Percentiles rank a stretch among this genome's conserved stretches.
Evolutionary conservation across 2,113 vertebrate species (phyloP).

Genomic region (Amphiprion percula): DNA sequence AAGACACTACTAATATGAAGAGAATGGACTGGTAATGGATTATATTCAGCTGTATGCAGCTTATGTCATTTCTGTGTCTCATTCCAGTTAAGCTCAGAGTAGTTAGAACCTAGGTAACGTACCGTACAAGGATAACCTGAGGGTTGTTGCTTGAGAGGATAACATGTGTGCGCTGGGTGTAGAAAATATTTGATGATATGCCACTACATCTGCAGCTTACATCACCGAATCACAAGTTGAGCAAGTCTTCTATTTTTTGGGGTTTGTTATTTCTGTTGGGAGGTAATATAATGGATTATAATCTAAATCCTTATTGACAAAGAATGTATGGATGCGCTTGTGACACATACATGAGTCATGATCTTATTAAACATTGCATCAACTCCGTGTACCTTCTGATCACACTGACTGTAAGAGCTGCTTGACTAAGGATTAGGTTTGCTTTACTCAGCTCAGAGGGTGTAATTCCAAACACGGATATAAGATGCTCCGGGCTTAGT

Average conservation of each 20-base stretch:
- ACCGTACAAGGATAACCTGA: background rate
- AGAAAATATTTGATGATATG: background rate
- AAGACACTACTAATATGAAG: background rate
- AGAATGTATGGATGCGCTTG: too few species aligned
- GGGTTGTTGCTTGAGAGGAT: background rate
- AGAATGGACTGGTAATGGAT: background rate
- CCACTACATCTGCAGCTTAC: background rate
- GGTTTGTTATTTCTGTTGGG: background rate
- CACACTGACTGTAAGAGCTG: conserved; percentile 1
- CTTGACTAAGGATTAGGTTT: conserved; percentile 34
- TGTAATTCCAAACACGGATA: conserved; percentile 24
- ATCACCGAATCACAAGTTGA: background rate
- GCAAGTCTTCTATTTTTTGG: background rate
- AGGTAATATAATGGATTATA: too few species aligned
- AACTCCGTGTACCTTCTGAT: background rate
- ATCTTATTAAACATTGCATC: background rate
- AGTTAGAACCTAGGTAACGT: too few species aligned
- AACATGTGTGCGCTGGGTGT: background rate
- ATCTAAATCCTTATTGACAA: too few species aligned
- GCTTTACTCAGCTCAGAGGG: conserved; percentile 8
- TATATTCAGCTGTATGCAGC: background rate
- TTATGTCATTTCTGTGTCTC: too few species aligned
- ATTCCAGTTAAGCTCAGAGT: too few species aligned
- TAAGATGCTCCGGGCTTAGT: conserved; percentile 2
- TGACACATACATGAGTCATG: background rate